Base-by-base conservation (phyloP, 2,797 vertebrate genomes). In the Gobio occitaniae region DNA sequence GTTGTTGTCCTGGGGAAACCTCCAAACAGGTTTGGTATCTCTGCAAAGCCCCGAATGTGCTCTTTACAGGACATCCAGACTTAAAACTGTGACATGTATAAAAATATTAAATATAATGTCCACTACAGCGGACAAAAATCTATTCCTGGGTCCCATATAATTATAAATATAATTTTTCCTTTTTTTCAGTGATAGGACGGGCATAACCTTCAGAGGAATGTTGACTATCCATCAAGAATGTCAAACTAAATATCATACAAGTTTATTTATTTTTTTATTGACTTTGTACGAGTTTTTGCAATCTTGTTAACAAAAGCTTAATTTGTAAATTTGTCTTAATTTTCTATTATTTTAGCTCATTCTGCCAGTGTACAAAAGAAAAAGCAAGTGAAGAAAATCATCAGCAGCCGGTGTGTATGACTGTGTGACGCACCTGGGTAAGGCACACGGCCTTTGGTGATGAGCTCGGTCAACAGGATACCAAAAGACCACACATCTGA, bases 401-500 rank as follows among this genome's bases (percentile, higher is more conserved):
- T 4, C n/a, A 25, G 5, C 15, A 52, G 48, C 11, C 25, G 13
- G 52, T n/a, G 19, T 56, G 19, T 38, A 38, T 16, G 47, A 44
- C 5, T 15, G 47, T 6, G 32, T 38, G 56, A 66, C 78, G 6
- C 32, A 85, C 83, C 83, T 72, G 83, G 83, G 92, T 99, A 99
- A 32, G 98, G 98, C 78, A 99, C 96, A 32, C 97, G 95, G 90
- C 98, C 98, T 88, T 98, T 99, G 86, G 96, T 98, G 93, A 99
- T 97, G 87, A 99, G 96, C 90, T 99, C 98, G 0, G 97, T 99
- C 83, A 99, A 93, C 38, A 99, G 94, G 91, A 99, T 97, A 84
- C 98, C 97, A 1, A 99, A 99, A 88, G 98, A 99, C 98, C 98
- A 99, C 48, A 99, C 97, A 0, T 99, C 98, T 0, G 98, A 99